Evolutionary conservation across 1,140 invertebrate species (phyloP), one percentile per base, ranked within the genome.

Genomic region (Belonocnema kinseyi): DNA sequence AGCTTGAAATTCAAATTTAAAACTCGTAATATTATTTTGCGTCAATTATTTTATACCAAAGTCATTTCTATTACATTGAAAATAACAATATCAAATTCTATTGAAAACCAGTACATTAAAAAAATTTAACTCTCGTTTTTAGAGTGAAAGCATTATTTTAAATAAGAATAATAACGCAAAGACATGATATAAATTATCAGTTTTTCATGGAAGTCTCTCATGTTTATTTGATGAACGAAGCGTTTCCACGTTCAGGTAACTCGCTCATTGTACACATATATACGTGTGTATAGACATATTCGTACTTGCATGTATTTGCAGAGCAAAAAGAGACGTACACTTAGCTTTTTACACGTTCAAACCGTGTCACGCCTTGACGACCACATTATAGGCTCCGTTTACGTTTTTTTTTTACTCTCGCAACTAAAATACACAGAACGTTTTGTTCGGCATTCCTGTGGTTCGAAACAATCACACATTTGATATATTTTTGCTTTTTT

Each of bases 171-270:
- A 26, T 26, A 3, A 26, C 3, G 26, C 26, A 26, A 26, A 26
- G 26, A 3, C 1, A 26, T 26, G 26, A 26, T 3, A 26, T 26
- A 26, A 26, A 2, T 21, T 16, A 74, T 85, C 82, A 85, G 80
- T 75, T 84, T 85, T 84, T 82, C 82, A 82, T 66, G 21, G 21
- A 33, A 61, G 19, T 76, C 72, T 83, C 85, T 87, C 85, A 87
- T 87, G 85, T 86, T 84, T 86, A 86, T 86, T 87, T 86, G 85
- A 86, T 80, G 85, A 83, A 76, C 58, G 84, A 77, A 74, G 58
- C 71, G 53, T 79, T 78, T 81, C 81, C 80, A 84, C 77, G 75
- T 77, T 66, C 77, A 26, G 72, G 58, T 66, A 66, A 66, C 40
- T 46, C 61, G 61, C 61, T 46, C 61, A 66, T 66, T 46, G n/a